Evolutionary conservation across 2,113 vertebrate species (phyloP).

Genomic region (Herpetotheres cachinnans): DNA sequence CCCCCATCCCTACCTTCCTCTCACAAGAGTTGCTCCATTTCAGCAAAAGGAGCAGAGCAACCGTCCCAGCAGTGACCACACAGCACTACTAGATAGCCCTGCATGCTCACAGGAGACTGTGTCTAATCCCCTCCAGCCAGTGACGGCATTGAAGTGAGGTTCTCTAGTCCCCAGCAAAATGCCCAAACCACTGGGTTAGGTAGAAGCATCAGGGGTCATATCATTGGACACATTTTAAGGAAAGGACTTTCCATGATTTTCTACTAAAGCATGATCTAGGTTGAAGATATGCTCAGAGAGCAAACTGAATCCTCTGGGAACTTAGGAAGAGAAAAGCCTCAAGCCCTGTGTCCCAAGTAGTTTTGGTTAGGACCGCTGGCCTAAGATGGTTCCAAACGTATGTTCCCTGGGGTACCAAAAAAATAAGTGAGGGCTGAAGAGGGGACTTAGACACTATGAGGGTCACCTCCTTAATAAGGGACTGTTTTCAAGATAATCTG

Average conservation of each 20-base stretch:
- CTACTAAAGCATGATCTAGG: neutral
- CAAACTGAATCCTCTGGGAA: neutral
- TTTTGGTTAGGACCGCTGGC: neutral
- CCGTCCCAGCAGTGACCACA: neutral
- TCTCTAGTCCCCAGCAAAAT: neutral
- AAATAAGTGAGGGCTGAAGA: neutral
- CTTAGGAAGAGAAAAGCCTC: neutral
- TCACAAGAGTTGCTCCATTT: neutral
- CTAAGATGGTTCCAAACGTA: neutral
- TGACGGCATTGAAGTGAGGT: fast-evolving
- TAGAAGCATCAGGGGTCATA: neutral
- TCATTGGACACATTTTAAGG: neutral
- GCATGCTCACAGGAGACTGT: neutral
- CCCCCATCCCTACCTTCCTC: neutral
- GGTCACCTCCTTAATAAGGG: neutral
- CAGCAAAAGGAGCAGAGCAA: neutral
- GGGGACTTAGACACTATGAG: neutral
- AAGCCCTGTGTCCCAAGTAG: neutral
- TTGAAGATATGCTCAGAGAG: neutral
- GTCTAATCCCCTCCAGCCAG: neutral
- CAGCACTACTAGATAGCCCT: neutral
- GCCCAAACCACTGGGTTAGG: neutral
- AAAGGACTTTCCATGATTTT: neutral
- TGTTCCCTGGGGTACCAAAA: neutral
- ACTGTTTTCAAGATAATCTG: neutral